Evolutionary conservation across 2,888 invertebrate genomes (phyloP), one percentile per base, ranked within the genome.

Genomic region (Oxystoma pomonae): DNA sequence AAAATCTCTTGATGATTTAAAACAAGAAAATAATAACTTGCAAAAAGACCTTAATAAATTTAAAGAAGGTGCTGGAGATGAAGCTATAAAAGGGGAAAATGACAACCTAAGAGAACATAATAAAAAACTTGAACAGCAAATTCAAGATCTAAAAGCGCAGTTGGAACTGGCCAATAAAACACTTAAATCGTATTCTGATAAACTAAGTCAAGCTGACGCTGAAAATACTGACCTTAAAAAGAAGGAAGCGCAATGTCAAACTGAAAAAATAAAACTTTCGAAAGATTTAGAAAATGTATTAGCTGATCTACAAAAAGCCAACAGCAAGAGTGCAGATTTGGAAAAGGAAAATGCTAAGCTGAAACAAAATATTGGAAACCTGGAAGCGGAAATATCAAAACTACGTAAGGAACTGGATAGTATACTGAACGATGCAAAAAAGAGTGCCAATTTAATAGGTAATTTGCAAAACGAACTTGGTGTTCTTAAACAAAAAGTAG

Each of bases 371-470:
- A 66, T 69, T 20, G 67, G 56, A 22, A 67, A 67, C 53, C 57
- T 71, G 12, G 69, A 71, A 68, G 62, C 62, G 2, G 71, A 72
- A 60, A 59, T 70, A 20, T 65, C 63, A 7, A 67, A 65, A 58
- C 57, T 73, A 53, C 71, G 69, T 60, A 67, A 67, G 59, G 72
- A 74, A 52, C 56, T 73, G n/a, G 72, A 72, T 58, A 55, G 50
- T 1, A 52, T 63, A 49, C 59, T 71, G 58, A 66, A 64, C 60
- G 64, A 68, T 16, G 67, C 69, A 9, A 70, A 65, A 59, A 67
- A 69, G 52, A 68, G 59, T 16, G 60, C 67, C 17, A 60, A 66
- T 16, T 66, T 62, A 3, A 56, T 66, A n/a, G 49, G 64, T 7
- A 65, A 67, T 19, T 21, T 67, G 9, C 63, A 69, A 62, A 63